Evolutionary conservation across 2,888 invertebrate genomes (phyloP), one percentile per base, ranked within the genome.

Genomic region (Netelia inedita): DNA sequence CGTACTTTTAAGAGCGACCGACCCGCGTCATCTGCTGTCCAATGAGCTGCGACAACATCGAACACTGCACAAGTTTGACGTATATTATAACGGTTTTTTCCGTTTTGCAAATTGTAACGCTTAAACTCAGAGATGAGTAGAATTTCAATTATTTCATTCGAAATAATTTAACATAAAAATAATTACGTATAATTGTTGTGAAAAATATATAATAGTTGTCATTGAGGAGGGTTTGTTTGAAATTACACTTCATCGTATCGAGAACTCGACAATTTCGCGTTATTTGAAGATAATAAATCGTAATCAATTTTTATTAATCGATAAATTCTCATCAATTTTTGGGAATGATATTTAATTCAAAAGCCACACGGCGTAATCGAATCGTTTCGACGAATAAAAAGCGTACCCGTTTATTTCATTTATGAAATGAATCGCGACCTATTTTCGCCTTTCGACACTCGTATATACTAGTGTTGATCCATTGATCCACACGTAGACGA

Each of bases 41-140:
- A 75, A 80, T 84, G 82, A 82, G 82, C 81, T 74, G 74, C 68
- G 76, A 72, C 80, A 68, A 63, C 59, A 19, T 71, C 65, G 57
- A 28, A 19, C 65, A 59, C 53, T 78, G 41, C 71, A 23, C 57
- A 59, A 82, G 11, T 72, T 59, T 43, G 35, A 61, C 14, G 10
- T 35, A 46, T 35, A 46, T 41, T 46, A 74, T 71, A 79, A 79
- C 82, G 71, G 66, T 55, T 65, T 57, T 35, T 35, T n/a, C 21
- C 41, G 55, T 75, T 82, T 79, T 71, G 71, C 61, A 41, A 61
- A 72, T 75, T 66, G 21, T 63, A 75, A 41, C 66, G 75, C 43
- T 79, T 75, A 59, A 16, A 43, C 41, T 53, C 16, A 23, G 9
- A 0, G 21, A 72, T 72, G 50, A 14, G 19, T 2, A 46, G 6